phyloP scores from a whole-genome alignment of 2,888 invertebrate species.

The Periphyllus acericola region DNA sequence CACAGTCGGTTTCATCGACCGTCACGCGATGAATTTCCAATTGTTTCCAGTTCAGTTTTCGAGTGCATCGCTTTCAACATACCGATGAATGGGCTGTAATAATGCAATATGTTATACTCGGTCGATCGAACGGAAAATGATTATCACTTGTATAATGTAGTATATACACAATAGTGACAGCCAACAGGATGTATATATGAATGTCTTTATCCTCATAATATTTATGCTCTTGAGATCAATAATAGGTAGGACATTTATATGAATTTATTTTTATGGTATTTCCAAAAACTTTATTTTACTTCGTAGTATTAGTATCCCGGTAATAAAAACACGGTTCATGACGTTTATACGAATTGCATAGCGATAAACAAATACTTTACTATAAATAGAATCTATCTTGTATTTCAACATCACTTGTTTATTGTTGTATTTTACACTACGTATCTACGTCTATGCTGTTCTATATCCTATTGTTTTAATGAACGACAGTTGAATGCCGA shows the following conservation, averaged over 20 bases:
- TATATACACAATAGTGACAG: too few species aligned
- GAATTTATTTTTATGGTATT: background rate
- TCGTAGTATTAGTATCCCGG: background rate
- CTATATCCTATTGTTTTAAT: too few species aligned
- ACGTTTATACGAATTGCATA: background rate
- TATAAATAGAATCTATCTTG: background rate
- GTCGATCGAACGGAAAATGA: background rate
- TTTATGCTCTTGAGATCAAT: background rate
- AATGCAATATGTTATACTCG: background rate
- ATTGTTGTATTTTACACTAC: background rate
- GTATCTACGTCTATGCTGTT: too few species aligned
- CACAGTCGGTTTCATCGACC: background rate
- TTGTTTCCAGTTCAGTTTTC: background rate
- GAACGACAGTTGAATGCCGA: too few species aligned
- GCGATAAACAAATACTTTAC: background rate
- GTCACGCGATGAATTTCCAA: background rate
- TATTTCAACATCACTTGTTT: background rate
- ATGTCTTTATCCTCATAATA: background rate
- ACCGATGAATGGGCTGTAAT: background rate
- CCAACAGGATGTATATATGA: background rate
- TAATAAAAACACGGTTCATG: background rate
- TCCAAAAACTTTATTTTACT: background rate
- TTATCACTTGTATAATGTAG: too few species aligned
- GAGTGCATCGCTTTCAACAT: background rate
- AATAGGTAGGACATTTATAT: background rate